Evolutionary conservation across 2,888 invertebrate genomes (phyloP), one percentile per base, ranked within the genome.

Genomic region (Agriopis aurantiaria): DNA sequence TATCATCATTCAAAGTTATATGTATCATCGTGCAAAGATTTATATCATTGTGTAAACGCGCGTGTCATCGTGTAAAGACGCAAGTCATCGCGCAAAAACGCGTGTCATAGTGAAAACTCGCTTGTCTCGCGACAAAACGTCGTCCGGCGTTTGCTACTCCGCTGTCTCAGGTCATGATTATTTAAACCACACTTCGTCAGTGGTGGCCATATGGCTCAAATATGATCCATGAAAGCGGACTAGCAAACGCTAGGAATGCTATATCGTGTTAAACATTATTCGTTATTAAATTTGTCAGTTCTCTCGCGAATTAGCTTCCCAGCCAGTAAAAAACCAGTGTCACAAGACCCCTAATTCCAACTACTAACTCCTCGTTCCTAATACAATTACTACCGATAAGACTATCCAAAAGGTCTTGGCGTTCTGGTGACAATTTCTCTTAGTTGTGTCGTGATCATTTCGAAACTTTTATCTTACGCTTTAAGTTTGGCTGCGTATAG

Each of bases 201-300:
- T n/a, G n/a, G n/a, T n/a, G n/a, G n/a, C n/a, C n/a, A n/a, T n/a
- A n/a, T n/a, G 23, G 1, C 3, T 33, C 23, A 33, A 33, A 33
- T 3, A 33, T 33, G 23, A 33, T 33, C 3, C 3, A 33, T 3
- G 23, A 33, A 17, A 17, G 17, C 2, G 3, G 3, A 8, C 8
- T 17, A 17, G 48, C 14, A 72, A 68, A 59, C 75, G 74, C 72
- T 78, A 72, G 73, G 77, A 33, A 45, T 23, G 43, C 43, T 77
- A 76, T 70, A 79, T 76, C 78, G 81, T 80, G 82, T 81, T 85
- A n/a, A n/a, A 84, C 82, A 84, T 85, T 49, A 87, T 82, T 85
- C 81, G 80, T 85, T 87, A 88, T 88, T 89, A 87, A 88, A 88
- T 91, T 91, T 88, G 89, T 87, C 90, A 85, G 85, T 89, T 85